A percentile compares a stretch with the other conserved stretches of the same genome.
These are phyloP conservation scores for Thymelicus lineola DNA, from an alignment of 2,888 invertebrate genomes.

Conservation along the genomic window DNA sequence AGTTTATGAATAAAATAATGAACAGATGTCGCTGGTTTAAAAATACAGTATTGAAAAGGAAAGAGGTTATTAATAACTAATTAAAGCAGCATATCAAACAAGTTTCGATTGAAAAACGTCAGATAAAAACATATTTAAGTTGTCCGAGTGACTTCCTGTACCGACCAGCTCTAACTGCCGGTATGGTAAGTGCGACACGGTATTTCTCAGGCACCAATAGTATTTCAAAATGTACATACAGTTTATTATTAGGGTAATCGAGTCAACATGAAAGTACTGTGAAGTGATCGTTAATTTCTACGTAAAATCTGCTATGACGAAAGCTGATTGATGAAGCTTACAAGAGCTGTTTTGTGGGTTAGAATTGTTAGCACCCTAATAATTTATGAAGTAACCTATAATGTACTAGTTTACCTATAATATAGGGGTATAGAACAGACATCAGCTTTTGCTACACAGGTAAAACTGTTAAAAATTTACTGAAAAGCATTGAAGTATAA, in stretches of 20 bases:
- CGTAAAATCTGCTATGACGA: not conserved
- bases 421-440: too few relatives aligned
- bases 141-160: slow-evolving; percentile 7
- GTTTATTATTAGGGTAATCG: slow-evolving; percentile 10
- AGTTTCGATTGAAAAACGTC: not conserved
- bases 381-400: too few relatives aligned
- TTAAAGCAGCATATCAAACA: not conserved
- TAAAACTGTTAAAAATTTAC: not conserved
- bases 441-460: too few relatives aligned
- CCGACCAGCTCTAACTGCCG: slow-evolving; percentile 4
- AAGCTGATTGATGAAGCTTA: not conserved
- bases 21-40: not conserved
- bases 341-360: not conserved
- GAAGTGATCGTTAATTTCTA: not conserved
- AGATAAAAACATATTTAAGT: slow-evolving; percentile 6
- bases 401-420: too few relatives aligned
- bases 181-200: slow-evolving; percentile 7
- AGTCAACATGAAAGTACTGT: slow-evolving; percentile 2
- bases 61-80: not conserved
- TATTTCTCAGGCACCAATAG: not conserved
- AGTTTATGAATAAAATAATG: too few relatives aligned
- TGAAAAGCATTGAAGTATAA: too few relatives aligned
- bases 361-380: too few relatives aligned
- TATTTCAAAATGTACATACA: slow-evolving; percentile 13
- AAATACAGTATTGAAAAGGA: not conserved